Evolutionary conservation across 2,113 vertebrate genomes (phyloP).

Genomic region (Prunella himalayana): DNA sequence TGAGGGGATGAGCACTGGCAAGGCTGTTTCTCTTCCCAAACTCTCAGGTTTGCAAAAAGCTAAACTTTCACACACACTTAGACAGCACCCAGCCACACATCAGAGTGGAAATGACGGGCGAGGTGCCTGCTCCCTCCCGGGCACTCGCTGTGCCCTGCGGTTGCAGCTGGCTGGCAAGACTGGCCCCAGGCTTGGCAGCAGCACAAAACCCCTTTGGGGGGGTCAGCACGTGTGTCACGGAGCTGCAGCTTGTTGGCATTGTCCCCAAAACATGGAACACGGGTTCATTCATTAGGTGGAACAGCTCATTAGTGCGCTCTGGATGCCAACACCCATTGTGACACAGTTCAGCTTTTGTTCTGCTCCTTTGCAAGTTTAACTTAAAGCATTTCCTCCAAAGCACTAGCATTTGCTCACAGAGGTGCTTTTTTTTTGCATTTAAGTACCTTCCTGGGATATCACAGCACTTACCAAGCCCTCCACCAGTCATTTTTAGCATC

Average conservation of each 20-base stretch:
- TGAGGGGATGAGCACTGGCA: not conserved
- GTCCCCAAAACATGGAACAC: not conserved
- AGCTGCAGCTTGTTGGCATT: not conserved
- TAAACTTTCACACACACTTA: accelerated
- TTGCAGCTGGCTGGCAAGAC: not conserved
- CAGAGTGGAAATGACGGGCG: accelerated
- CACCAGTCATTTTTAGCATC: not conserved
- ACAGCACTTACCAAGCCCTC: not conserved
- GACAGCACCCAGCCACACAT: accelerated
- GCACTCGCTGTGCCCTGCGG: accelerated
- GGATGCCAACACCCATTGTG: not conserved
- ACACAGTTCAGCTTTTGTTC: not conserved
- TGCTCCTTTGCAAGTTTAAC: not conserved
- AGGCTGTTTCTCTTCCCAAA: not conserved
- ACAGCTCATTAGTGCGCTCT: not conserved
- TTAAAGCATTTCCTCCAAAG: not conserved
- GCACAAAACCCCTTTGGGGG: not conserved
- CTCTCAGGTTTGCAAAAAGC: not conserved
- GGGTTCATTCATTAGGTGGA: not conserved
- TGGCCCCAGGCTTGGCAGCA: not conserved
- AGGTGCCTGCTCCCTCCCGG: not conserved
- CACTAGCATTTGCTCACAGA: not conserved
- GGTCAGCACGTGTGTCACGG: not conserved
- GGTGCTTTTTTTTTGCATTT: not conserved
- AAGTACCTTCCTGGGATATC: not conserved